phyloP scores from a whole-genome alignment of 2,888 invertebrate genomes.

The Halictus ligatus region DNA sequence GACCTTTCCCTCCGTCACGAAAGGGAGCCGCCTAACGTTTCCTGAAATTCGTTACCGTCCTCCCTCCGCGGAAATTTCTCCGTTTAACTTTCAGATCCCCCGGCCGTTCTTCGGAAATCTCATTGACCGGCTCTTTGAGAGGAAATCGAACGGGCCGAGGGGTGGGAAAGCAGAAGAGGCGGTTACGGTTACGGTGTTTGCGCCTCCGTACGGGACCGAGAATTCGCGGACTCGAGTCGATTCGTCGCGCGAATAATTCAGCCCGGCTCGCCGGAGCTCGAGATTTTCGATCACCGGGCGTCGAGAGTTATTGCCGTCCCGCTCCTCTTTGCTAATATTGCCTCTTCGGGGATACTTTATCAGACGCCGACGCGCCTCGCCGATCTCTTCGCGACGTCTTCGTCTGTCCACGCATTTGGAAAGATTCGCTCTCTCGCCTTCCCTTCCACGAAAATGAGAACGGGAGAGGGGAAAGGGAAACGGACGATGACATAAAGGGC shows the following conservation, averaged over 20 bases:
- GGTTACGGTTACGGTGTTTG: not conserved
- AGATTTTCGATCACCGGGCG: constrained; percentile 18
- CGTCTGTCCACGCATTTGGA: constrained; percentile 34
- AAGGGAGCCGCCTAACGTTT: constrained; percentile 54
- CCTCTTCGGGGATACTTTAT: constrained; percentile 62
- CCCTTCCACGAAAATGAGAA: constrained; percentile 1
- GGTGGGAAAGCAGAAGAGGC: not conserved
- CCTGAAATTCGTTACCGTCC: constrained; percentile 59
- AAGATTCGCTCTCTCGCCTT: not conserved
- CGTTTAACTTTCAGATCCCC: constrained; percentile 33
- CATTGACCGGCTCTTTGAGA: constrained; percentile 10
- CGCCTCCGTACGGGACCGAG: not conserved
- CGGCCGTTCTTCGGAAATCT: constrained; percentile 39
- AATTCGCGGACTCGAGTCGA: not conserved
- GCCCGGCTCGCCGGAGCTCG: not conserved
- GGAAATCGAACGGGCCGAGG: constrained; percentile 19
- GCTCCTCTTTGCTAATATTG: constrained; percentile 44
- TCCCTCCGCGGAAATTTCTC: constrained; percentile 37
- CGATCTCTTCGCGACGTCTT: constrained; percentile 67
- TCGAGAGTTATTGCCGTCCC: constrained; percentile 39
- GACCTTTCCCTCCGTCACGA: constrained; percentile 27
- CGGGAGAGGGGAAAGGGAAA: constrained; percentile 30
- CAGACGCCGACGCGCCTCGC: constrained; percentile 53
- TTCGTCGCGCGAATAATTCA: constrained; percentile 42
- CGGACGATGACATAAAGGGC: constrained; percentile 58